Evolutionary conservation across 2,797 vertebrate species (phyloP).

Genomic region (Leptatherina wallacei): DNA sequence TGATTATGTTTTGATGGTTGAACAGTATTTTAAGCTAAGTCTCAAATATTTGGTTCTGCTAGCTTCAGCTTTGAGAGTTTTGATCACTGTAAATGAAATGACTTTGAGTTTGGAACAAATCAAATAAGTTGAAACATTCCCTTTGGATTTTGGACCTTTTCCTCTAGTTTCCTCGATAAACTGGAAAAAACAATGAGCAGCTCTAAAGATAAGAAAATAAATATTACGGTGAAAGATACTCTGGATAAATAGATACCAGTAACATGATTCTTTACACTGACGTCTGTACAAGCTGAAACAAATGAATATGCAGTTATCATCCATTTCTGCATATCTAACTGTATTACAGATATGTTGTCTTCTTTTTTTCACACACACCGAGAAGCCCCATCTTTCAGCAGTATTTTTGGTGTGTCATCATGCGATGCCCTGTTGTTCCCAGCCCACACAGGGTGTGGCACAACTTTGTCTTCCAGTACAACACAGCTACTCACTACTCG

Average conservation of each 20-base stretch:
- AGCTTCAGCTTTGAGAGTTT: neutral
- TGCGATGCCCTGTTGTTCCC: neutral
- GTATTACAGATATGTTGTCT: neutral
- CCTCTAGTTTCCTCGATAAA: too few relatives aligned
- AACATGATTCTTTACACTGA: neutral
- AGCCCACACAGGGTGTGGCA: constrained; percentile 4
- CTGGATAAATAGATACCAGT: neutral
- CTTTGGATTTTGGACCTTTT: too few relatives aligned
- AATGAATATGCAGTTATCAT: neutral
- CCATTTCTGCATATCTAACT: neutral
- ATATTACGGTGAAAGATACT: neutral
- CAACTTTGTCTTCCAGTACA: neutral
- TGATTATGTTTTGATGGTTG: neutral
- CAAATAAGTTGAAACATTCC: neutral
- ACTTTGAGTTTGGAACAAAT: neutral
- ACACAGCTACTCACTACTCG: constrained; percentile 81
- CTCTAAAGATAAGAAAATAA: too few relatives aligned
- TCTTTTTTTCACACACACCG: neutral
- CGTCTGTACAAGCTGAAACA: neutral
- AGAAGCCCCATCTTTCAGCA: neutral
- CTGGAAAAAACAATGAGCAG: neutral
- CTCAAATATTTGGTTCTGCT: neutral
- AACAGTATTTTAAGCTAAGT: neutral
- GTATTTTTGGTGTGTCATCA: constrained; percentile 12
- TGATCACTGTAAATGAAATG: neutral